phyloP scores from a whole-genome alignment of 2,113 vertebrate species.

The Perognathus longimembris region DNA sequence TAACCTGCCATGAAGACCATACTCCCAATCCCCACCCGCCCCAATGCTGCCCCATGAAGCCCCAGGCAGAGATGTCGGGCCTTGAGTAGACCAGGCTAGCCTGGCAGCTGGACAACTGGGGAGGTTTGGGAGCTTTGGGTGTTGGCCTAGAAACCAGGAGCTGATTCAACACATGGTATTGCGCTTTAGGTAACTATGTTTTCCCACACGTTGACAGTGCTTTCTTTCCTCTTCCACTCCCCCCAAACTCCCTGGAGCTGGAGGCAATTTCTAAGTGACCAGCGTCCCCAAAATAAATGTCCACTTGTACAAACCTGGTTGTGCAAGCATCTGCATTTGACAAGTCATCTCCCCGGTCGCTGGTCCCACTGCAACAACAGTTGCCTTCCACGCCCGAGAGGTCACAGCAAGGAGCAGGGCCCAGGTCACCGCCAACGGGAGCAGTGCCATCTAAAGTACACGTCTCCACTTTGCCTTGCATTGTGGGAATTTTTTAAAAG shows the following conservation, averaged over 20 bases:
- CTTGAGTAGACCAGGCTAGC: too few species aligned
- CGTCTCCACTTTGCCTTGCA: background rate
- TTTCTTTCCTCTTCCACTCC: background rate
- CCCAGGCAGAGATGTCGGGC: background rate
- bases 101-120: background rate
- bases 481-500: background rate
- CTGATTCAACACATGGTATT: background rate
- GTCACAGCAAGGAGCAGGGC: background rate
- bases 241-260: background rate
- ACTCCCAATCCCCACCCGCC: too few species aligned
- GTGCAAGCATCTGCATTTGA: background rate
- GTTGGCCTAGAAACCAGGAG: background rate
- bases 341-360: background rate
- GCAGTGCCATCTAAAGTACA: background rate
- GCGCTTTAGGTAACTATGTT: too few species aligned
- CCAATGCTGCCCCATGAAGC: background rate
- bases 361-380: background rate
- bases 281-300: background rate
- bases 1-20: fast-evolving
- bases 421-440: background rate
- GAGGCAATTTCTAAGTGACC: background rate
- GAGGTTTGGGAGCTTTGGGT: too few species aligned
- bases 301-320: background rate
- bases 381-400: background rate
- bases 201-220: background rate